A percentile compares a stretch with the other conserved stretches of the same genome.
Evolutionary conservation across 2,113 vertebrate genomes (phyloP).

Genomic region (Ovis canadensis): DNA sequence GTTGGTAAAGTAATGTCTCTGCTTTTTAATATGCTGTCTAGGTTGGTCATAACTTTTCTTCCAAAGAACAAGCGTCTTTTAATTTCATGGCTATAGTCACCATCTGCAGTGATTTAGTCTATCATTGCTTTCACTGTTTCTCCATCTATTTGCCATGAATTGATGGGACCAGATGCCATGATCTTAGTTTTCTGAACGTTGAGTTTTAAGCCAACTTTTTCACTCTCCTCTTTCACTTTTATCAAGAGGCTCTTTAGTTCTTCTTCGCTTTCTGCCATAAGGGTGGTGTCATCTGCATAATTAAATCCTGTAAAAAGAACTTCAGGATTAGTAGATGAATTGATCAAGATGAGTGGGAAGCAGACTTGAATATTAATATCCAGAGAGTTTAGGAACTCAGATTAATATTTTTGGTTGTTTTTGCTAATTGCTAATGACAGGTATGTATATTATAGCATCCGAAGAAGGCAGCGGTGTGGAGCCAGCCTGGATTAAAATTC

Average conservation of each 20-base stretch:
- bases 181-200: not conserved
- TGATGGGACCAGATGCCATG: not conserved
- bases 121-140: not conserved
- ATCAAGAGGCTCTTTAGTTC: not conserved
- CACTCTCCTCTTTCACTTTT: not conserved
- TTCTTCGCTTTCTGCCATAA: not conserved
- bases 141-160: not conserved
- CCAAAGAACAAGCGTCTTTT: not conserved
- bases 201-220: not conserved
- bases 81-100: not conserved
- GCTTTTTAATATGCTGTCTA: not conserved
- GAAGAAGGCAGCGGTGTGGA: not conserved
- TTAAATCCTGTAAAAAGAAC: not conserved
- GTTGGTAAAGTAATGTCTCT: not conserved
- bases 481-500: constrained; percentile 31
- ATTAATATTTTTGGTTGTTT: constrained; percentile 6
- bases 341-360: not conserved
- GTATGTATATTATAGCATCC: not conserved
- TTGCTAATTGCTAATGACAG: constrained; percentile 26
- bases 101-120: not conserved
- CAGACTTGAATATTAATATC: not conserved
- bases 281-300: not conserved
- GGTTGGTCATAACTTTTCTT: not conserved
- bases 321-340: not conserved
- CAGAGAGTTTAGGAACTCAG: not conserved